Percentiles rank a stretch among this genome's conserved stretches.
These are phyloP conservation scores for Patella ulyssiponensis DNA, from an alignment of 2,888 invertebrate species.

Conservation along the genomic window DNA sequence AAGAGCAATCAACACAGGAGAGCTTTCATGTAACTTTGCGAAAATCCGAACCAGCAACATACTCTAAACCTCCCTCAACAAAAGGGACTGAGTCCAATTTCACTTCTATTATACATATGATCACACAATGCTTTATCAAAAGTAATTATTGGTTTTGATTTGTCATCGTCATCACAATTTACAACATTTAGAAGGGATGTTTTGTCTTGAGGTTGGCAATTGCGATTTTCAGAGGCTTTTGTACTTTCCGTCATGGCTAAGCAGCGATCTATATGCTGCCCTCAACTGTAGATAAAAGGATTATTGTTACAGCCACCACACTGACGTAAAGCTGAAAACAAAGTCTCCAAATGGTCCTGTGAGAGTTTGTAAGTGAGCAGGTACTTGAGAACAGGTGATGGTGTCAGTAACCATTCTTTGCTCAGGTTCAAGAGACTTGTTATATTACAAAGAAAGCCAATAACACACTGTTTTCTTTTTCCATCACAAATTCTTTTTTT, in stretches of 20 bases:
- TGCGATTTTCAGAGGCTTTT: neutral
- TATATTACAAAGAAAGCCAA: conserved; percentile 19
- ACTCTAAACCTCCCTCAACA: neutral
- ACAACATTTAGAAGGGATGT: neutral
- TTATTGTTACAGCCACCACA: conserved; percentile 11
- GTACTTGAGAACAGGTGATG: neutral
- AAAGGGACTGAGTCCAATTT: neutral
- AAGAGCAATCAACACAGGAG: neutral
- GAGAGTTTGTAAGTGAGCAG: conserved; percentile 17
- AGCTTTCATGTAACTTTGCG: neutral
- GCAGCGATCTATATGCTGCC: conserved; percentile 10
- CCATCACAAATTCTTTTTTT: neutral
- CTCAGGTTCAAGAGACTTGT: neutral
- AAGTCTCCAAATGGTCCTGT: conserved; percentile 19
- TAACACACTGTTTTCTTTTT: conserved; percentile 14
- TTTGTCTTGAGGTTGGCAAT: neutral
- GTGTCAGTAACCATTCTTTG: neutral
- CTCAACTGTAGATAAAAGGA: conserved; percentile 11
- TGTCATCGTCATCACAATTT: neutral
- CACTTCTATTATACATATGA: neutral
- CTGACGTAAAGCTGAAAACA: conserved; percentile 14
- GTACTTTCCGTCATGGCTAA: neutral
- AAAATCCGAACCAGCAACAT: neutral
- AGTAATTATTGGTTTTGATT: neutral
- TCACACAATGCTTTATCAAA: neutral